These are phyloP conservation scores for Nomia melanderi DNA, from an alignment of 1,140 invertebrate species.

Conservation along the genomic window DNA sequence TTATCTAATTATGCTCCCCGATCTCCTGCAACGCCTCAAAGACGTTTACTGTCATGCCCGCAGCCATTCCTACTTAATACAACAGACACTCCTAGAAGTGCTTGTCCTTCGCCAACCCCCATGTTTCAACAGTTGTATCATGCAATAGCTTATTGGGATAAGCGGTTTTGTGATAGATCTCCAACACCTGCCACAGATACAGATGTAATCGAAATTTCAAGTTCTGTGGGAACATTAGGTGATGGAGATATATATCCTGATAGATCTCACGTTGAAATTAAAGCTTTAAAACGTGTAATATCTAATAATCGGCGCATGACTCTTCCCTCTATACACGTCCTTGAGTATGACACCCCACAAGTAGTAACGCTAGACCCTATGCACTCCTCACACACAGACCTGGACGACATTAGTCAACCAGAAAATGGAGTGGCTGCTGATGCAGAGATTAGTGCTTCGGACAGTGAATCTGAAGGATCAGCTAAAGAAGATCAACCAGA, in stretches of 20 bases:
- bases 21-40: conserved; percentile 71
- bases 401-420: conserved; percentile 79
- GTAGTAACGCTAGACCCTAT: conserved; percentile 79
- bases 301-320: conserved; percentile 70
- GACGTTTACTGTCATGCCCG: conserved; percentile 74
- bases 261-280: conserved; percentile 31
- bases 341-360: conserved; percentile 73
- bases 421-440: conserved; percentile 78
- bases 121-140: conserved; percentile 82
- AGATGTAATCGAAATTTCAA: conserved; percentile 36
- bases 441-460: conserved; percentile 81
- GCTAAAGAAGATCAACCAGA: conserved; percentile 81
- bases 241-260: conserved; percentile 37
- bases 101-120: conserved; percentile 79
- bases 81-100: conserved; percentile 58
- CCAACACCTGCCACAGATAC: conserved; percentile 62
- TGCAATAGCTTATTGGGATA: conserved; percentile 81
- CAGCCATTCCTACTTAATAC: conserved; percentile 60
- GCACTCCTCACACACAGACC: conserved; percentile 77
- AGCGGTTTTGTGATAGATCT: conserved; percentile 69
- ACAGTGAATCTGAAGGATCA: conserved; percentile 81
- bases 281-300: conserved; percentile 26
- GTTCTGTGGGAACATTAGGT: conserved; percentile 51
- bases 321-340: conserved; percentile 73
- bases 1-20: conserved; percentile 72